phyloP scores from a whole-genome alignment of 2,113 vertebrate species.

The Hydropotes inermis region DNA sequence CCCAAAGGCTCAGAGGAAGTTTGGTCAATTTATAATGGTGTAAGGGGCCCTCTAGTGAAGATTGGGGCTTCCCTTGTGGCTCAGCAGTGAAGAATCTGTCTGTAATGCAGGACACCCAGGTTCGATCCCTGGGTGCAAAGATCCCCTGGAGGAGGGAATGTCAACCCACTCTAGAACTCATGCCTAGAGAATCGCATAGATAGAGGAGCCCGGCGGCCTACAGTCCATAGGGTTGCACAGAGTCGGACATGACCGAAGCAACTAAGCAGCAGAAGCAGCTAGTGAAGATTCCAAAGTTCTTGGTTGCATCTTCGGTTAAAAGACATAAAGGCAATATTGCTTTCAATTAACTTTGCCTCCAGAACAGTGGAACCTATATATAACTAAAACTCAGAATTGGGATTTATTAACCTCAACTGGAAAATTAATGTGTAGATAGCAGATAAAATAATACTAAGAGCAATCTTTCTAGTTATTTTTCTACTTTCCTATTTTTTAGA shows the following conservation, averaged over 20 bases:
- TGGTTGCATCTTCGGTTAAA: not conserved
- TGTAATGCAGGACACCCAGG: not conserved
- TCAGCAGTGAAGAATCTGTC: not conserved
- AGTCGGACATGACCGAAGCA: fast-evolving
- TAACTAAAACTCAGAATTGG: not conserved
- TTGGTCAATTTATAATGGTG: not conserved
- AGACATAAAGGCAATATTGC: not conserved
- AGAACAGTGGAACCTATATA: not conserved
- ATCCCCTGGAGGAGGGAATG: not conserved
- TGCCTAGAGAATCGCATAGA: not conserved
- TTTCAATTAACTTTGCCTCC: not conserved
- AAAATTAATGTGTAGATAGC: not conserved
- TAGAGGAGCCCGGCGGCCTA: fast-evolving
- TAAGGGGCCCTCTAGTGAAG: not conserved
- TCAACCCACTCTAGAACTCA: not conserved
- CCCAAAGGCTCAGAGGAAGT: not conserved
- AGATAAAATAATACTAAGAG: not conserved
- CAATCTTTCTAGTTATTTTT: not conserved
- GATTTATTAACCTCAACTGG: not conserved
- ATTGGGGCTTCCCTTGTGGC: not conserved
- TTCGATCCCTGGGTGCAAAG: not conserved
- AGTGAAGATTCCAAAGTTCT: not conserved
- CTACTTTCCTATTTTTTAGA: not conserved
- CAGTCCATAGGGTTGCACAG: fast-evolving
- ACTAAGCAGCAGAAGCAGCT: not conserved